These are phyloP conservation scores for Ceratothoa steindachneri DNA, from an alignment of 2,888 invertebrate species.

Conservation along the genomic window DNA sequence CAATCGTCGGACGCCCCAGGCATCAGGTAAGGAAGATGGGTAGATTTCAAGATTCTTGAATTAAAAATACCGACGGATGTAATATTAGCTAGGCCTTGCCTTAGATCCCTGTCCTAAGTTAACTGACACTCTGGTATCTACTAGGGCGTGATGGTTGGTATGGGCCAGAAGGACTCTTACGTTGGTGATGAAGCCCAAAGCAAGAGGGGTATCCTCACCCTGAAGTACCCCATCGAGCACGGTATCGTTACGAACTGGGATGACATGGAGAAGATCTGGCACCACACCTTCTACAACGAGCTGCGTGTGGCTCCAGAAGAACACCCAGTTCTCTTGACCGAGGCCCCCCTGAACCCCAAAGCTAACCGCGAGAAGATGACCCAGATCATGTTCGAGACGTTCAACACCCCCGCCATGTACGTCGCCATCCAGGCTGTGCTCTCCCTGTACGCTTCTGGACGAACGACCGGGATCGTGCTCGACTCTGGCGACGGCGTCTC, in stretches of 20 bases:
- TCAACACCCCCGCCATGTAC: conserved; percentile 75
- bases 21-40: too few species aligned
- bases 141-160: conserved; percentile 65
- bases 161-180: conserved; percentile 83
- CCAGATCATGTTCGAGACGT: conserved; percentile 54
- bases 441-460: conserved; percentile 54
- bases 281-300: conserved; percentile 96
- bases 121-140: too few species aligned
- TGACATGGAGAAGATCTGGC: conserved; percentile 99
- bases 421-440: conserved; percentile 86
- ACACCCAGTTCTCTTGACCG: conserved; percentile 56
- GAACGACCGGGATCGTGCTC: conserved; percentile 55
- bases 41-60: too few species aligned
- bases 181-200: conserved; percentile 92
- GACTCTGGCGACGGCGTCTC: conserved; percentile 56
- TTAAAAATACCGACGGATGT: background rate
- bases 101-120: too few species aligned
- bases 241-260: conserved; percentile 87
- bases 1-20: conserved; percentile 82
- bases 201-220: conserved; percentile 65
- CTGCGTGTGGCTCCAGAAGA: conserved; percentile 89
- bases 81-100: too few species aligned
- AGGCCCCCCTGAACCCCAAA: conserved; percentile 79
- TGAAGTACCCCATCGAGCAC: conserved; percentile 59
- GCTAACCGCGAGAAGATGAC: conserved; percentile 96